Conservation (phyloP, 2,113 vertebrate species). For the Orcinus orca region DNA sequence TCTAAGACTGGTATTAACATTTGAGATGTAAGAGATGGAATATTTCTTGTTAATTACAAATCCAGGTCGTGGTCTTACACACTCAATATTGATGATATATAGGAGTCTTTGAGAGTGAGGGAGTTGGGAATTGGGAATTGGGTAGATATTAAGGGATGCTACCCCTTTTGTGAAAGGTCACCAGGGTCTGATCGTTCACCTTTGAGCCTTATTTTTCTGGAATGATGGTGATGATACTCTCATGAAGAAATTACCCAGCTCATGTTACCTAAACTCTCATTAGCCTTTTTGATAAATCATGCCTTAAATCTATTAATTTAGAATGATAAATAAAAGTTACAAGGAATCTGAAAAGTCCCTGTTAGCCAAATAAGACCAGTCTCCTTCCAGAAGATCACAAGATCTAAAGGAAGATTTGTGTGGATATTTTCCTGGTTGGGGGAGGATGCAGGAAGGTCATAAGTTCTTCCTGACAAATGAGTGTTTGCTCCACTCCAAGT, state of each 20-base stretch:
- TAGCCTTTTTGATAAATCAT: background rate
- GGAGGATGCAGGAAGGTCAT: background rate
- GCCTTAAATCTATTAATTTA: background rate
- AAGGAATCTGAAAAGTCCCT: background rate
- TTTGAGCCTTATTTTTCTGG: constrained; percentile 18
- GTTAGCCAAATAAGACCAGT: background rate
- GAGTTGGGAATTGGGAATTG: background rate
- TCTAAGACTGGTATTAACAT: background rate
- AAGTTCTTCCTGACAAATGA: background rate
- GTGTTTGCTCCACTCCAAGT: background rate
- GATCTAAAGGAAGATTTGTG: background rate
- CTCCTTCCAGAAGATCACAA: background rate
- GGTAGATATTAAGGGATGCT: background rate
- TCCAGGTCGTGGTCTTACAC: background rate
- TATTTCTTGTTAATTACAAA: background rate
- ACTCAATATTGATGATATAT: background rate
- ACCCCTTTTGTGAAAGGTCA: background rate
- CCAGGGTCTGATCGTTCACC: background rate
- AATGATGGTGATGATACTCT: background rate
- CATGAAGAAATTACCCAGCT: background rate
- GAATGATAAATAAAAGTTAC: background rate
- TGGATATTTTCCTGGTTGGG: background rate
- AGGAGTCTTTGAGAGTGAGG: background rate
- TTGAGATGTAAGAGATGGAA: background rate
- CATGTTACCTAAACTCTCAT: background rate